Percentiles rank a stretch among this genome's conserved stretches.
Conservation (phyloP, 2,888 invertebrate species). For the Eueremaeus valkanovi region DNA sequence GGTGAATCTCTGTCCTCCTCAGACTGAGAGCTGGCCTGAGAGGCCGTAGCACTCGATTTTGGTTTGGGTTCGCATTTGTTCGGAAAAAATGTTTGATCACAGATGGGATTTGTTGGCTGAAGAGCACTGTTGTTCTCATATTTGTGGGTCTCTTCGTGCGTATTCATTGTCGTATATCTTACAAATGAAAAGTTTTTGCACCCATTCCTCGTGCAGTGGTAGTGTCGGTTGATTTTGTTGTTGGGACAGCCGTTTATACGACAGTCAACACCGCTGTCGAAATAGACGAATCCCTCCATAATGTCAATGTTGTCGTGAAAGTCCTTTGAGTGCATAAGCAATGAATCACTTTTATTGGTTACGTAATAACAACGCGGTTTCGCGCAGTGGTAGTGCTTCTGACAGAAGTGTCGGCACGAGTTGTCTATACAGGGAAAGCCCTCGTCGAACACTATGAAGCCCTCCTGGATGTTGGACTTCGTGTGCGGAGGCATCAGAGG, state of each 20-base stretch:
- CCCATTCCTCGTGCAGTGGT: slow-evolving; percentile 67
- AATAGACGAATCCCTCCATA: slow-evolving; percentile 78
- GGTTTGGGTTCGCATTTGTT: too few species aligned
- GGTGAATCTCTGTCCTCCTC: slow-evolving; percentile 19
- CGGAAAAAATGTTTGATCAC: slow-evolving; percentile 17
- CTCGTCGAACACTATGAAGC: slow-evolving; percentile 51
- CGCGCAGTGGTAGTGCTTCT: slow-evolving; percentile 79
- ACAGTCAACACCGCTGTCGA: slow-evolving; percentile 68
- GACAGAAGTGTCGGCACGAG: slow-evolving; percentile 65
- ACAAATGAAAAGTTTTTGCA: slow-evolving; percentile 72
- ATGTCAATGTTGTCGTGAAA: slow-evolving; percentile 78
- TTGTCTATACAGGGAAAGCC: slow-evolving; percentile 67
- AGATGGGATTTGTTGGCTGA: slow-evolving; percentile 20
- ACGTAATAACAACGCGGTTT: slow-evolving; percentile 75
- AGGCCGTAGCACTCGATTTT: slow-evolving; percentile 26
- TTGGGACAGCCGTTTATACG: slow-evolving; percentile 64
- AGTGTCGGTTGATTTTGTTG: slow-evolving; percentile 68
- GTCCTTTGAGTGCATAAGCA: slow-evolving; percentile 77
- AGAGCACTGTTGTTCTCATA: slow-evolving; percentile 44
- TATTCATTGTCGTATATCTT: slow-evolving; percentile 67
- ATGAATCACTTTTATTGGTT: slow-evolving; percentile 70
- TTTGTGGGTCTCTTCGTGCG: slow-evolving; percentile 66
- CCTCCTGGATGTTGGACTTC: slow-evolving; percentile 50
- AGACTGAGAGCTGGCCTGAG: slow-evolving; percentile 18
- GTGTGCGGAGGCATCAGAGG: slow-evolving; percentile 41